A percentile compares a stretch with the other conserved stretches of the same genome.
phyloP scores from a whole-genome alignment of 2,888 invertebrate genomes.

The Heliconius hortense region DNA sequence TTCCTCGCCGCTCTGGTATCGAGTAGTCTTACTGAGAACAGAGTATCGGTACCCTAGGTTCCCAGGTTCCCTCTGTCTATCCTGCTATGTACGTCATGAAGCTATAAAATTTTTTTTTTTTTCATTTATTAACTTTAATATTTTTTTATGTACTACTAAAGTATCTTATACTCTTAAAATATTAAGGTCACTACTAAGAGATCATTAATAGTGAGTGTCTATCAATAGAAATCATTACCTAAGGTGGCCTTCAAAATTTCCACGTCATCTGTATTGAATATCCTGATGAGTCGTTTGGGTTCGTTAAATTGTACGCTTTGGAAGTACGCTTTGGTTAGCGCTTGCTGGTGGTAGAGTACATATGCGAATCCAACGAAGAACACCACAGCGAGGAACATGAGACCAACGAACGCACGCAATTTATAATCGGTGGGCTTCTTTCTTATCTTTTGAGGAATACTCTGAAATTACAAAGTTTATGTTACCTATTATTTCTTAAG shows the following conservation, averaged over 20 bases:
- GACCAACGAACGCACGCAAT: constrained; percentile 89
- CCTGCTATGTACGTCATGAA: background rate
- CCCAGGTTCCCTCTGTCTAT: background rate
- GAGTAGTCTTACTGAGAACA: background rate
- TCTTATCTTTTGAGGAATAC: constrained; percentile 87
- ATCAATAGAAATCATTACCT: constrained; percentile 61
- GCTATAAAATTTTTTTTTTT: background rate
- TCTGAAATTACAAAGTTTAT: constrained; percentile 69
- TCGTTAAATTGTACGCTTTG: constrained; percentile 92
- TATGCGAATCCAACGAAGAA: constrained; percentile 93
- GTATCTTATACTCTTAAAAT: too few species aligned
- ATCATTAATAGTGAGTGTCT: too few species aligned
- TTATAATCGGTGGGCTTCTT: constrained; percentile 90
- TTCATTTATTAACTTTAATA: too few species aligned
- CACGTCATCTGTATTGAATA: constrained; percentile 86
- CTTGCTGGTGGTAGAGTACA: constrained; percentile 90
- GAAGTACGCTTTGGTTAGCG: constrained; percentile 91
- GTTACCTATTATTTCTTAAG: background rate
- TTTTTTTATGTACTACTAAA: too few species aligned
- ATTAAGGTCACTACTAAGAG: too few species aligned
- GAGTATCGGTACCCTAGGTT: too few species aligned
- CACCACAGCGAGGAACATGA: constrained; percentile 90
- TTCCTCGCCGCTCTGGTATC: background rate
- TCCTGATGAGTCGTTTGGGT: constrained; percentile 86
- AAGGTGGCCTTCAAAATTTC: constrained; percentile 86